A percentile compares a stretch with the other conserved stretches of the same genome.
These are phyloP conservation scores for Spilarctia lutea DNA, from an alignment of 2,888 invertebrate genomes.

Conservation along the genomic window DNA sequence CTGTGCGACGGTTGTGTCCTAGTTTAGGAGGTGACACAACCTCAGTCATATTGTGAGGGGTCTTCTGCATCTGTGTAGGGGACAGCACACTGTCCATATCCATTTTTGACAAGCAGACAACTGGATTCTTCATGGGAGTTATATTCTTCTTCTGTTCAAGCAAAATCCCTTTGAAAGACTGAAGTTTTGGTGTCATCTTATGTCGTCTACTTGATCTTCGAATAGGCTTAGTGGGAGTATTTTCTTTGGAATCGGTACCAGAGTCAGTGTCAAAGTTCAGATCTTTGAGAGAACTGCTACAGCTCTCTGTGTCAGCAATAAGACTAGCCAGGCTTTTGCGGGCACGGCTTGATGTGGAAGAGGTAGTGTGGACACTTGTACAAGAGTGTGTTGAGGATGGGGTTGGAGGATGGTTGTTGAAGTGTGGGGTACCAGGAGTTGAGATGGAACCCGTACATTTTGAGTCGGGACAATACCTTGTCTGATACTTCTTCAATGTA, in stretches of 20 bases:
- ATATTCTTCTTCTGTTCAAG: conserved; percentile 75
- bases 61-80: conserved; percentile 77
- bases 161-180: conserved; percentile 77
- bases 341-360: conserved; percentile 79
- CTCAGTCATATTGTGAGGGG: conserved; percentile 76
- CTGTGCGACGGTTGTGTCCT: conserved; percentile 69
- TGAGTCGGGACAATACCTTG: conserved; percentile 67
- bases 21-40: conserved; percentile 77
- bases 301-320: conserved; percentile 83
- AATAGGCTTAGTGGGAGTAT: conserved; percentile 73
- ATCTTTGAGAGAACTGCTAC: conserved; percentile 83
- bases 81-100: conserved; percentile 71
- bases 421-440: conserved; percentile 77
- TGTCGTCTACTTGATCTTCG: conserved; percentile 64
- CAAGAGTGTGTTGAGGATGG: conserved; percentile 81
- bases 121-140: conserved; percentile 67
- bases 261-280: conserved; percentile 82
- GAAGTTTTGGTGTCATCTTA: conserved; percentile 72
- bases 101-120: conserved; percentile 75
- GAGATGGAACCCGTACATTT: conserved; percentile 73
- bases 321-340: conserved; percentile 79
- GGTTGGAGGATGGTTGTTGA: conserved; percentile 76
- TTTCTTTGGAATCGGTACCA: conserved; percentile 80
- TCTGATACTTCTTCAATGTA: conserved; percentile 80
- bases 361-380: conserved; percentile 74